Evolutionary conservation across 2,888 invertebrate species (phyloP).

Genomic region (Oligia strigilis): DNA sequence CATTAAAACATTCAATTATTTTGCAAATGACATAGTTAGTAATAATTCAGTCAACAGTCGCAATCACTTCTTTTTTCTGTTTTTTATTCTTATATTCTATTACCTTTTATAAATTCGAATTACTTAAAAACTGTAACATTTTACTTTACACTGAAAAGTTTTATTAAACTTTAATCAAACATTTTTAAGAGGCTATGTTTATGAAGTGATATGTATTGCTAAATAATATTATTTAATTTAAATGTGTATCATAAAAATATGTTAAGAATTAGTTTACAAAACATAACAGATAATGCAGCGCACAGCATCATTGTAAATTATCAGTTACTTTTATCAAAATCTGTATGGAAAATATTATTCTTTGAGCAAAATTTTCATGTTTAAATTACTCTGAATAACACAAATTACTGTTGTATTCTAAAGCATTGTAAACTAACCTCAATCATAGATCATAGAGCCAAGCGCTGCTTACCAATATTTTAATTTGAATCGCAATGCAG

Average conservation of each 20-base stretch:
- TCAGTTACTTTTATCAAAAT: not conserved
- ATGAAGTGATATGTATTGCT: not conserved
- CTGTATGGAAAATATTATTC: not conserved
- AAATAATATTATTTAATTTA: conserved; percentile 14
- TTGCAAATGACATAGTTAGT: conserved; percentile 24
- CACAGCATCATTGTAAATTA: conserved; percentile 21
- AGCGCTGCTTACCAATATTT: conserved; percentile 22
- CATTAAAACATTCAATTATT: conserved; percentile 8
- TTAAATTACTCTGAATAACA: not conserved
- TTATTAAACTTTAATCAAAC: not conserved
- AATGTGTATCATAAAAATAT: not conserved
- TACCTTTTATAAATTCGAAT: not conserved
- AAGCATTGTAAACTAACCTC: conserved; percentile 12
- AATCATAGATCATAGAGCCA: not conserved
- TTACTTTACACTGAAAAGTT: conserved; percentile 3
- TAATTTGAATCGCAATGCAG: conserved; percentile 32
- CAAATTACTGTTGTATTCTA: conserved; percentile 4
- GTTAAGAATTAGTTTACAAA: conserved; percentile 16
- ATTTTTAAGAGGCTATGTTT: not conserved
- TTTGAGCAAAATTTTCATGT: not conserved
- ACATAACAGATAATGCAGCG: conserved; percentile 7
- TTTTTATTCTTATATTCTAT: not conserved
- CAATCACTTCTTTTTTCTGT: not conserved
- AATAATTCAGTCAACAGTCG: conserved; percentile 15
- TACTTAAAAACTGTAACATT: not conserved